Evolutionary conservation across 64 coral and sea anemone genomes (phyloP).

Genomic region (Actinia tenebrosa): DNA sequence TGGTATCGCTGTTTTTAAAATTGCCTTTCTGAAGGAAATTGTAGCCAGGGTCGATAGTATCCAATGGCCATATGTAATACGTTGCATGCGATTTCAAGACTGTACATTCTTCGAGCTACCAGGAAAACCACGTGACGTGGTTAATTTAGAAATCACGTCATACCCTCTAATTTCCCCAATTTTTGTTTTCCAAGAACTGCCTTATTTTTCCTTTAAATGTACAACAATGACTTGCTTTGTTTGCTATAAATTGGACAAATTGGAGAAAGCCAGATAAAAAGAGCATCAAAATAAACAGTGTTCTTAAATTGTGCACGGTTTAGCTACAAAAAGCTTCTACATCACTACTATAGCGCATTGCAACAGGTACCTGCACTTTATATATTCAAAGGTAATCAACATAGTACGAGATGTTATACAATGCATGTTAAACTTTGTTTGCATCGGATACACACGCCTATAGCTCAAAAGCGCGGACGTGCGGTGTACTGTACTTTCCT

Average conservation of each 20-base stretch:
- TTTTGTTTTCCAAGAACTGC: background rate
- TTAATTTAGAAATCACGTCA: background rate
- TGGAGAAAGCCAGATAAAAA: background rate
- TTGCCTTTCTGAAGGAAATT: no score
- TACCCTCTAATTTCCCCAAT: background rate
- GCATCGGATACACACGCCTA: background rate
- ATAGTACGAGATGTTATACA: background rate
- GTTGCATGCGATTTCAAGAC: background rate
- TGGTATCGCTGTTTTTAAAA: background rate
- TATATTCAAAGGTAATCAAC: background rate
- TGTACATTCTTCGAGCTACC: background rate
- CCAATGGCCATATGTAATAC: no score
- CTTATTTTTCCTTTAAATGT: background rate
- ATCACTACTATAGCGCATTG: background rate
- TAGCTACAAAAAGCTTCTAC: background rate
- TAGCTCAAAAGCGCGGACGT: background rate
- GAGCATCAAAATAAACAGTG: background rate
- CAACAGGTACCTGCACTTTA: background rate
- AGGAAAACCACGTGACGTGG: background rate
- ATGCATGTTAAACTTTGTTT: background rate
- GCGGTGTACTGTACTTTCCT: background rate
- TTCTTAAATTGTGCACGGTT: background rate
- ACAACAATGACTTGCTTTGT: background rate
- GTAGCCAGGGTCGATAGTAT: no score
- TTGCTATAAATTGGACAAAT: background rate